phyloP scores from a whole-genome alignment of 2,888 invertebrate genomes.

The Vanessa cardui region DNA sequence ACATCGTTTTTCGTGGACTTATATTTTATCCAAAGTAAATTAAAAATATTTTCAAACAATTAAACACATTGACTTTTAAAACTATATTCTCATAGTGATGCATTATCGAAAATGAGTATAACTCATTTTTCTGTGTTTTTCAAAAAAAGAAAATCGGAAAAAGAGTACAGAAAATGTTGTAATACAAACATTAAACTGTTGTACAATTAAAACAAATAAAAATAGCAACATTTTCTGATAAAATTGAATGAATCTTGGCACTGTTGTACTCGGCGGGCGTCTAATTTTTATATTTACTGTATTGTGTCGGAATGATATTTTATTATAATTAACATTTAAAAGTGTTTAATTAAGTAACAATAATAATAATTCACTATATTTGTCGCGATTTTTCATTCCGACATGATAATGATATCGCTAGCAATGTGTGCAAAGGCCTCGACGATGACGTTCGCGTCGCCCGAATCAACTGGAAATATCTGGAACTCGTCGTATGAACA shows the following conservation, averaged over 20 bases:
- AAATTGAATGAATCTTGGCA: conserved; percentile 46
- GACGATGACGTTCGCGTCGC: conserved; percentile 63
- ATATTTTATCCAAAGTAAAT: no score
- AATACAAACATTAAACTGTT: conserved; percentile 11
- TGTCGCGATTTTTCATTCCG: conserved; percentile 54
- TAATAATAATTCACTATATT: conserved; percentile 2
- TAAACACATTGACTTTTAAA: background rate
- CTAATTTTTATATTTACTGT: conserved; percentile 58
- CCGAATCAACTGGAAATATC: conserved; percentile 70
- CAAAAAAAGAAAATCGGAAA: conserved; percentile 9
- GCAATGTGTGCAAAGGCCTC: conserved; percentile 80
- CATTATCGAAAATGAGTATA: conserved; percentile 17
- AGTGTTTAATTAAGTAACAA: background rate
- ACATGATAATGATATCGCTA: conserved; percentile 69
- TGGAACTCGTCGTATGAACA: conserved; percentile 27
- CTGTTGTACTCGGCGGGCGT: conserved; percentile 74
- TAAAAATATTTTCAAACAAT: no score
- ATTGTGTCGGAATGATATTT: conserved; percentile 66
- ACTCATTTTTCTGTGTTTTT: conserved; percentile 17
- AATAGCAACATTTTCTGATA: conserved; percentile 21
- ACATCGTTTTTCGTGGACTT: no score
- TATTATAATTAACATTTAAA: background rate
- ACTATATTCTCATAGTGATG: conserved; percentile 14
- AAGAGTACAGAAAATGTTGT: conserved; percentile 18
- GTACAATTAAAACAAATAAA: background rate